phyloP scores from a whole-genome alignment of 92 coral and sea anemone genomes.

The Porites cylindrica region DNA sequence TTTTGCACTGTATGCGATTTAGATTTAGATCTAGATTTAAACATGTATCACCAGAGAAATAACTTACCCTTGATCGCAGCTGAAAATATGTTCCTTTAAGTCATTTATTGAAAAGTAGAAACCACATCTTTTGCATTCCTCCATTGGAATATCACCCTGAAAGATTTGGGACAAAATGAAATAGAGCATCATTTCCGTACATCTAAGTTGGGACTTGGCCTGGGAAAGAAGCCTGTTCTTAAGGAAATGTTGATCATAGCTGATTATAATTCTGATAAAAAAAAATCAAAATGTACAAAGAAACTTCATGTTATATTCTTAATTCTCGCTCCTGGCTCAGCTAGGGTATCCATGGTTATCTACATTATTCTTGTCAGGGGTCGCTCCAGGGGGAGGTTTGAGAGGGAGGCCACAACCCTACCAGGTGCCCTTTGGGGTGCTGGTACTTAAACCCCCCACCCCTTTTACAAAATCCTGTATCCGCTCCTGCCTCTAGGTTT shows the following conservation, averaged over 20 bases:
- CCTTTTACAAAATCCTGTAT: constrained; percentile 2
- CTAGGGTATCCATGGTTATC: constrained; percentile 12
- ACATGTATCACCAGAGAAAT: constrained; percentile 13
- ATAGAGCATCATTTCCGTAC: not conserved
- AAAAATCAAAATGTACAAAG: constrained; percentile 9
- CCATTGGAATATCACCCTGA: constrained; percentile 30
- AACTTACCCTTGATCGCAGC: constrained; percentile 20
- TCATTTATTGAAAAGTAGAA: constrained; percentile 20
- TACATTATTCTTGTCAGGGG: constrained; percentile 4
- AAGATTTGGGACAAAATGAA: constrained; percentile 11
- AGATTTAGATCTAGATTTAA: constrained; percentile 1
- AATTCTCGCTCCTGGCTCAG: constrained; percentile 9
- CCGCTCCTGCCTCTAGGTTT: constrained; percentile 10
- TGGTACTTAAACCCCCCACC: not conserved
- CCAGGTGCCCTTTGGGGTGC: constrained; percentile 10
- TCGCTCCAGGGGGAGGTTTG: constrained; percentile 7
- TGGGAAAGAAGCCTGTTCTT: constrained; percentile 7
- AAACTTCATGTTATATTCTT: constrained; percentile 4
- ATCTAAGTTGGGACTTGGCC: constrained; percentile 9
- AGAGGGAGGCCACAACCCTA: constrained; percentile 15
- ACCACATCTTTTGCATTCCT: constrained; percentile 27
- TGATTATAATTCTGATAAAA: not conserved
- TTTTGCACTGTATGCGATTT: constrained; percentile 12
- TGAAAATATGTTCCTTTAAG: constrained; percentile 15
- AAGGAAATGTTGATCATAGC: constrained; percentile 7